Base-by-base conservation (phyloP, 2,113 vertebrate genomes). In the Gobiocypris rarus region DNA sequence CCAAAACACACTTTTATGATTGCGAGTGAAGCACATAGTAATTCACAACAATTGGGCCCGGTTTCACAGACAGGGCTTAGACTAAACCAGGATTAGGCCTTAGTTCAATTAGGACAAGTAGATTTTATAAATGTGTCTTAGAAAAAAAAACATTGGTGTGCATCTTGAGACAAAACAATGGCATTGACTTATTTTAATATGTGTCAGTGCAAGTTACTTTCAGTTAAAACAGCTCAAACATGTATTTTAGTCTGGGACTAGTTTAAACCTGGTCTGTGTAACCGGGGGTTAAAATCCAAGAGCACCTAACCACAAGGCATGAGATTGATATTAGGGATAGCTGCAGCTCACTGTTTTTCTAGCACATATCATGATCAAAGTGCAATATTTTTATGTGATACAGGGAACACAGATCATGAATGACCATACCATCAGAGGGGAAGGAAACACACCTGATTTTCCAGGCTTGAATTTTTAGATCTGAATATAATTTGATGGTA, bases 381-480 rank as follows among this genome's bases (percentile, higher is more conserved):
- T 31, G 67, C 61, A 87, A 70, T 70, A 83, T 83, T 79, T 71
- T 52, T 70, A 24, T 76, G 75, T 38, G 26, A 70, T 54, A 70
- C 63, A 82, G 65, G 65, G 45, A 82, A 54, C 43, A 54, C 10
- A 54, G 73, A 65, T 48, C 41, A 80, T 48, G 15, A 65, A 26
- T 61, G 24, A 19, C 24, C 22, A 31, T 48, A 45, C 41, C 38
- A 61, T 59, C 15, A 59, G 56, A 76, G 17, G 19, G 13, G 56
- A 19, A 63, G 14, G 14, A 4, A 43, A n/a, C 6, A 13, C 54
- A 59, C 7, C 3, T 28, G 38, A 61, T 45, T 61, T 61, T 78
- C n/a, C 13, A 78, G 56, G 38, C n/a, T 78, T 61, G 8, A 13
- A 17, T 61, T 45, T 75, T 61, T 61, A 58, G 75, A 58, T 59